These are phyloP conservation scores for Crocuta crocuta DNA, from an alignment of 2,113 vertebrate genomes.

Conservation along the genomic window DNA sequence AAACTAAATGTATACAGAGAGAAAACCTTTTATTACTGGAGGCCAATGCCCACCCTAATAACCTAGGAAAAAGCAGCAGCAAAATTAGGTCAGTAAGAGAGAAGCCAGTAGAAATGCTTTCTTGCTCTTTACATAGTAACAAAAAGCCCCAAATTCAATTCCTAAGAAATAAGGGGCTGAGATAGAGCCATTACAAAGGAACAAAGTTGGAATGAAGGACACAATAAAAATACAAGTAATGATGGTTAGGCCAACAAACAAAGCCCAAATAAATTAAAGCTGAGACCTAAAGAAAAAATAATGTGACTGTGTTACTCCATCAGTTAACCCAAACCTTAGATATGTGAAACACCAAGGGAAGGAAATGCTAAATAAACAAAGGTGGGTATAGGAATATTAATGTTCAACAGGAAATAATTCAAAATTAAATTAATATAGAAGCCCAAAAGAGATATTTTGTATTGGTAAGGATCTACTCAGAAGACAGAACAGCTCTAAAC, in stretches of 20 bases:
- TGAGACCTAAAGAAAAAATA: neutral
- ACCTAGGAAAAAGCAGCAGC: neutral
- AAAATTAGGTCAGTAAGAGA: neutral
- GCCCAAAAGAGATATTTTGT: neutral
- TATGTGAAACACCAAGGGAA: neutral
- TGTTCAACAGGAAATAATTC: neutral
- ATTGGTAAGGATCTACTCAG: neutral
- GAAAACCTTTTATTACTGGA: neutral
- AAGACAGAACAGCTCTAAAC: neutral
- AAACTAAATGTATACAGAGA: neutral
- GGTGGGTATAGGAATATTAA: neutral
- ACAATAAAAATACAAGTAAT: neutral
- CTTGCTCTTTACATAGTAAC: neutral
- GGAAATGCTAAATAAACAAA: neutral
- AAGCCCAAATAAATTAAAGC: neutral
- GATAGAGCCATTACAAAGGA: neutral
- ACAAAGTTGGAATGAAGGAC: neutral
- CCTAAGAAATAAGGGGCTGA: neutral
- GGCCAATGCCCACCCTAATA: neutral
- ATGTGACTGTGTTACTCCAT: neutral
- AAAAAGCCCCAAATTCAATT: neutral
- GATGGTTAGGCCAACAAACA: neutral
- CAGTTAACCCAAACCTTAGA: neutral
- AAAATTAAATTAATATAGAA: neutral
- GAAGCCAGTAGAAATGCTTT: neutral